Conservation (phyloP, 2,113 vertebrate genomes). For the Vidua chalybeata region DNA sequence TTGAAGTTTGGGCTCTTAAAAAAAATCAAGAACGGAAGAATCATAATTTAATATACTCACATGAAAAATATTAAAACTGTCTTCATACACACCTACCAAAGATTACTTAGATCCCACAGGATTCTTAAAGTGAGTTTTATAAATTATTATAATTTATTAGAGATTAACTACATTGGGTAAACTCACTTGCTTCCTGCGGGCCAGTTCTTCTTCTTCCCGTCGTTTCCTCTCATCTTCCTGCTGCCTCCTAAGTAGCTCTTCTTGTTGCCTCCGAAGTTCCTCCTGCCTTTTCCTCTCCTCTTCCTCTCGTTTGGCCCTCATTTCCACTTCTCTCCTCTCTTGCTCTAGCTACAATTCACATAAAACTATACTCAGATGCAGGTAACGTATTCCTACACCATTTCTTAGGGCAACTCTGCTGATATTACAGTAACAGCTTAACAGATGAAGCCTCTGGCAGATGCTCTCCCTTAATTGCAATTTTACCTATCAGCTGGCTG, state of each 20-base stretch:
- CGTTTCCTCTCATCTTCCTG: slow-evolving; percentile 92
- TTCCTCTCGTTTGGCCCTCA: slow-evolving; percentile 94
- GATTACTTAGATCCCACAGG: slow-evolving; percentile 50
- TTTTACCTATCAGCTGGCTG: slow-evolving; percentile 26
- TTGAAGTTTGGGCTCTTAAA: not conserved
- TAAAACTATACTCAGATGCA: slow-evolving; percentile 65
- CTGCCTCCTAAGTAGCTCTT: slow-evolving; percentile 88
- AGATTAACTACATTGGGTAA: slow-evolving; percentile 30
- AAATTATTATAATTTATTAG: slow-evolving; percentile 12
- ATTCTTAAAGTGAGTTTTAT: slow-evolving; percentile 46
- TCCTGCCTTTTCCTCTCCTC: slow-evolving; percentile 91
- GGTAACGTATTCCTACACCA: slow-evolving; percentile 52
- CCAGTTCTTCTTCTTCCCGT: slow-evolving; percentile 92
- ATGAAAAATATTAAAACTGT: slow-evolving; percentile 32
- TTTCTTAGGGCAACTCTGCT: slow-evolving; percentile 34
- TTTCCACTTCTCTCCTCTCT: slow-evolving; percentile 91
- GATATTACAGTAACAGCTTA: not conserved
- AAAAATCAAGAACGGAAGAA: not conserved
- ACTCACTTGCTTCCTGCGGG: slow-evolving; percentile 91
- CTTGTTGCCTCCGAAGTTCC: slow-evolving; percentile 82
- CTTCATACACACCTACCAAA: slow-evolving; percentile 41
- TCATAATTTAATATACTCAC: slow-evolving; percentile 10
- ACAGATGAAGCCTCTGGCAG: slow-evolving; percentile 27
- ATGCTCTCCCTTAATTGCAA: not conserved
- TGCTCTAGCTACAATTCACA: slow-evolving; percentile 86